Evolutionary conservation across 2,113 vertebrate genomes (phyloP).

Genomic region (Hylia prasina): DNA sequence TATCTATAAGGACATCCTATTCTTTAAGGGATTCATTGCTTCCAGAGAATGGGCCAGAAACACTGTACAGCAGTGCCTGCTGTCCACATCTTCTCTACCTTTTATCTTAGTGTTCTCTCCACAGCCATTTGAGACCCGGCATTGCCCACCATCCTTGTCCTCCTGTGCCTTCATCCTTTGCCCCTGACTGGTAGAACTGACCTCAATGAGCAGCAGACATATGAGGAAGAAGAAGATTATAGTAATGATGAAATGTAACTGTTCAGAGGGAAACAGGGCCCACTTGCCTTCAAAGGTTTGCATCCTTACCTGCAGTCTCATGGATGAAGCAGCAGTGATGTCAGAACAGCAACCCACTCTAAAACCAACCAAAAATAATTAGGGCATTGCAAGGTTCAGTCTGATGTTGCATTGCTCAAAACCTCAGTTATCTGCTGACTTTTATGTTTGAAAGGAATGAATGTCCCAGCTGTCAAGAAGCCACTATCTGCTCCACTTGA

Average conservation of each 20-base stretch:
- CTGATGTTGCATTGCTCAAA: neutral
- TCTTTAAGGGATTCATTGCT: neutral
- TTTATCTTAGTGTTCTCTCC: neutral
- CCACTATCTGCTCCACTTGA: neutral
- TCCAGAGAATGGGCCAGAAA: neutral
- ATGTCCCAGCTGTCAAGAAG: neutral
- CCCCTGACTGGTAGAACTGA: neutral
- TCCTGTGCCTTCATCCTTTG: neutral
- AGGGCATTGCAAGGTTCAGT: neutral
- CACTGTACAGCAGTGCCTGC: rapidly evolving
- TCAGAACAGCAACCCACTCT: neutral
- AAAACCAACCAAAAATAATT: neutral
- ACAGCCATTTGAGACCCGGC: neutral
- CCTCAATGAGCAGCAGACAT: neutral
- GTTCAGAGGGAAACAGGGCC: neutral
- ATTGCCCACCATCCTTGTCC: neutral
- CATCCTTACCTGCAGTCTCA: neutral
- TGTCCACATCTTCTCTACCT: neutral
- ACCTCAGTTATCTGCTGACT: neutral
- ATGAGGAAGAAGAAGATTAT: neutral
- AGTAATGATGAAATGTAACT: neutral
- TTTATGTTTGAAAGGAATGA: neutral
- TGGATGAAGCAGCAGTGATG: neutral
- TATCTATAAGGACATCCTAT: neutral
- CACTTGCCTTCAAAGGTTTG: neutral